These are phyloP conservation scores for Seira ritae DNA, from an alignment of 2,888 invertebrate species.

Conservation along the genomic window DNA sequence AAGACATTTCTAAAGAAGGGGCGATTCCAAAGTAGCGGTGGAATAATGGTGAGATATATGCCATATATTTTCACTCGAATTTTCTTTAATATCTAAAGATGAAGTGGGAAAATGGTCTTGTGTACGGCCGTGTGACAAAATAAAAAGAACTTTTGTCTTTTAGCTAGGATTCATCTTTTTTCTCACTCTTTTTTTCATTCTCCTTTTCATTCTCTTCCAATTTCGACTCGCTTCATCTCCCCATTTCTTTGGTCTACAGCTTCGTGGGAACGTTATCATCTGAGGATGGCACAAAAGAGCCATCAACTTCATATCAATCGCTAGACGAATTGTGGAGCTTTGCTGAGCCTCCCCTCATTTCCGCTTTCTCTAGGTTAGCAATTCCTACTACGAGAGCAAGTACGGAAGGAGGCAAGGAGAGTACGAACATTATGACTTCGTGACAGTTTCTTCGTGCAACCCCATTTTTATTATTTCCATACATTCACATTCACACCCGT, in stretches of 20 bases:
- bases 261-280: slow-evolving; percentile 56
- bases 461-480: neutral
- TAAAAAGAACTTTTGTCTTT: slow-evolving; percentile 36
- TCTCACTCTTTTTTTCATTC: slow-evolving; percentile 8
- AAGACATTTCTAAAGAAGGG: too few relatives aligned
- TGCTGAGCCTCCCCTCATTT: slow-evolving; percentile 35
- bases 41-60: too few relatives aligned
- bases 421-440: slow-evolving; percentile 46
- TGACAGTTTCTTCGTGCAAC: slow-evolving; percentile 30
- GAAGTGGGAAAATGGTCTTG: slow-evolving; percentile 24
- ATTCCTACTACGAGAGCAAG: neutral
- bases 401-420: slow-evolving; percentile 21
- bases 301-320: slow-evolving; percentile 53
- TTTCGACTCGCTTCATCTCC: neutral
- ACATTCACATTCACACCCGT: slow-evolving; percentile 4
- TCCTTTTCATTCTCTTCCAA: neutral
- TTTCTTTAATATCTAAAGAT: slow-evolving; percentile 22
- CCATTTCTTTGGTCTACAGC: slow-evolving; percentile 25
- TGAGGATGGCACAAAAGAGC: slow-evolving; percentile 49
- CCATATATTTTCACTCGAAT: slow-evolving; percentile 5
- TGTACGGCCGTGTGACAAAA: slow-evolving; percentile 32
- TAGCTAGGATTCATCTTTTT: slow-evolving; percentile 8
- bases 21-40: too few relatives aligned
- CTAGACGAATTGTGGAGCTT: slow-evolving; percentile 22
- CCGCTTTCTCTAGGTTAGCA: slow-evolving; percentile 26